Percentiles rank a stretch among this genome's conserved stretches.
These are phyloP conservation scores for Apotomis betuletana DNA, from an alignment of 2,888 invertebrate genomes.

Conservation along the genomic window DNA sequence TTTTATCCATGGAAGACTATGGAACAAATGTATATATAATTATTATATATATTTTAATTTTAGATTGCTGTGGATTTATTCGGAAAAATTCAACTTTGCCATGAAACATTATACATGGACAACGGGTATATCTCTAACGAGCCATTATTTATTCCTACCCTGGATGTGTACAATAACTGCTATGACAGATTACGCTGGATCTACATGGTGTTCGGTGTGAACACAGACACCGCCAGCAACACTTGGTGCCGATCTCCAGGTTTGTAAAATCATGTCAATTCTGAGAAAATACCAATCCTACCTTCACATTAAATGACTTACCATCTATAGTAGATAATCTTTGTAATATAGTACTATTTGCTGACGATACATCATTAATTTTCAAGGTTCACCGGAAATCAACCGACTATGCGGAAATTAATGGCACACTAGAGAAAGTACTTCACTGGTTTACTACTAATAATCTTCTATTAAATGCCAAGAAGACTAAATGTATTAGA, in stretches of 20 bases:
- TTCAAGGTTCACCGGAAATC: too few species aligned
- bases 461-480: too few species aligned
- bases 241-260: conserved; percentile 64
- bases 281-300: not conserved
- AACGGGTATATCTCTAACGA: conserved; percentile 70
- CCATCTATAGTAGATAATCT: too few species aligned
- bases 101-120: conserved; percentile 75
- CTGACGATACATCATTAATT: too few species aligned
- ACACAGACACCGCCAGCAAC: conserved; percentile 64
- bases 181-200: conserved; percentile 58
- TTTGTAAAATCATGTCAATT: not conserved
- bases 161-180: conserved; percentile 52
- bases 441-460: too few species aligned
- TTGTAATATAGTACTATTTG: too few species aligned
- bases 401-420: too few species aligned
- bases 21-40: not conserved
- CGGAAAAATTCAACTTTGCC: conserved; percentile 80
- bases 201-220: conserved; percentile 53
- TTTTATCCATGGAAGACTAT: not conserved
- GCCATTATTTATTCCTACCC: conserved; percentile 44
- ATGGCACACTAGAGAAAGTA: too few species aligned
- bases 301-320: too few species aligned
- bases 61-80: conserved; percentile 62
- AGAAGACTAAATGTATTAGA: too few species aligned
- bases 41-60: conserved; percentile 7